Evolutionary conservation across 1,140 invertebrate species (phyloP), one percentile per base, ranked within the genome.

Genomic region (Leptinotarsa undecemlineata): DNA sequence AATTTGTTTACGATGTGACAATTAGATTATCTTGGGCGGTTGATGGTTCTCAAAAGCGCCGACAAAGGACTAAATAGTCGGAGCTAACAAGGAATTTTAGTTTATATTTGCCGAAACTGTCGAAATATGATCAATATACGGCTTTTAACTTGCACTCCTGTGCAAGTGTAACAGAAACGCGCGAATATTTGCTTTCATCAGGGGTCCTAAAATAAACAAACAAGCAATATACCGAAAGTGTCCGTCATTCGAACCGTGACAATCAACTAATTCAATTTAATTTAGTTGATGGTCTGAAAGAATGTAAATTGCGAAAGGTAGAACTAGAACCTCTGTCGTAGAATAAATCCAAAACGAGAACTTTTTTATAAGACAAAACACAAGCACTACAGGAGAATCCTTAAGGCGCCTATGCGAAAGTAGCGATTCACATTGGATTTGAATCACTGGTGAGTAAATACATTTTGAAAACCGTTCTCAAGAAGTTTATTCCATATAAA

Each of bases 1-100:
- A 80, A 80, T 80, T 75, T 81, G 79, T 81, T 81, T 81, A 81
- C 75, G 79, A 81, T 81, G 80, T 81, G 80, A 81, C 80, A 81
- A 81, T 81, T 81, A 81, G 80, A 74, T 76, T 78, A 76, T 71
- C 76, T 71, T 79, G 75, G 73, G 73, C 77, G 77, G 79, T 73
- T 77, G 57, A 76, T 48, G 26, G 23, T 26, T 72, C 47, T 80
- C 76, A 77, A 80, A 75, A 75, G 71, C 14, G 78, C 80, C 79
- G 79, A 80, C 77, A 81, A 77, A 77, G 76, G 66, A 47, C 67
- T 75, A 76, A 79, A 79, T 74, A 68, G 64, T 66, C 57, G 73
- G 74, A 71, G 69, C 75, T 80, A 80, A 80, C 79, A 72, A 80
- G 77, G 77, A 79, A 76, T 80, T 75, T 68, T 8, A 17, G 26